Evolutionary conservation across 2,113 vertebrate genomes (phyloP).

Genomic region (Sturnus vulgaris): DNA sequence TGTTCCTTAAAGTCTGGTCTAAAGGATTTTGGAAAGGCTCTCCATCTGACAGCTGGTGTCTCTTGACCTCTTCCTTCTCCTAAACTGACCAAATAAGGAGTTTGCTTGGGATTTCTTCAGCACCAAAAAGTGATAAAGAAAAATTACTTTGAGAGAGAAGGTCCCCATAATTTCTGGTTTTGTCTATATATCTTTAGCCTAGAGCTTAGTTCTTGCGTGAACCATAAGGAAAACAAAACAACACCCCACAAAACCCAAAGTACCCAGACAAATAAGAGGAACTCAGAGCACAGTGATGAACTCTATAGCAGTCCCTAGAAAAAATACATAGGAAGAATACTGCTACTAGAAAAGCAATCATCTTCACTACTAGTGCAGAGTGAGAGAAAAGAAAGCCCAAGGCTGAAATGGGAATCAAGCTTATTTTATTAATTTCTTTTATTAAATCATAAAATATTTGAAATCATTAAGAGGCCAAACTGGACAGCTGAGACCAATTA

Average conservation of each 20-base stretch:
- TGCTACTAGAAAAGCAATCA: not conserved
- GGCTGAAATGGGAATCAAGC: not conserved
- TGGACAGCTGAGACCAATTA: not conserved
- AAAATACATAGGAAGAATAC: slow-evolving; percentile 4
- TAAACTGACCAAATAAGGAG: not conserved
- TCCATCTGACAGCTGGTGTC: not conserved
- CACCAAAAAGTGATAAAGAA: not conserved
- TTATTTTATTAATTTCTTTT: slow-evolving; percentile 22
- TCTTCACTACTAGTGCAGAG: not conserved
- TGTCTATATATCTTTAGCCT: not conserved
- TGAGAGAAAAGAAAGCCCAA: not conserved
- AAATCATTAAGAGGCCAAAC: slow-evolving; percentile 1
- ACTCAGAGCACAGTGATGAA: not conserved
- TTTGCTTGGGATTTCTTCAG: not conserved
- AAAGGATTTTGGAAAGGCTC: not conserved
- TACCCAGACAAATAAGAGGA: slow-evolving; percentile 3
- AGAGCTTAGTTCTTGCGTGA: not conserved
- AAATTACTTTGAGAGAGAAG: not conserved
- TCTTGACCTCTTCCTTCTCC: not conserved
- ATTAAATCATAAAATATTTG: not conserved
- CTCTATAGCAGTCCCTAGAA: not conserved
- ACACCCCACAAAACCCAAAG: not conserved
- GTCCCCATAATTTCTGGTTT: not conserved
- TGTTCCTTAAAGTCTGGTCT: not conserved
- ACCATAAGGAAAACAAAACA: not conserved